Evolutionary conservation across 2,797 vertebrate species (phyloP), one percentile per base, ranked within the genome.

Genomic region (Trachurus trachurus): DNA sequence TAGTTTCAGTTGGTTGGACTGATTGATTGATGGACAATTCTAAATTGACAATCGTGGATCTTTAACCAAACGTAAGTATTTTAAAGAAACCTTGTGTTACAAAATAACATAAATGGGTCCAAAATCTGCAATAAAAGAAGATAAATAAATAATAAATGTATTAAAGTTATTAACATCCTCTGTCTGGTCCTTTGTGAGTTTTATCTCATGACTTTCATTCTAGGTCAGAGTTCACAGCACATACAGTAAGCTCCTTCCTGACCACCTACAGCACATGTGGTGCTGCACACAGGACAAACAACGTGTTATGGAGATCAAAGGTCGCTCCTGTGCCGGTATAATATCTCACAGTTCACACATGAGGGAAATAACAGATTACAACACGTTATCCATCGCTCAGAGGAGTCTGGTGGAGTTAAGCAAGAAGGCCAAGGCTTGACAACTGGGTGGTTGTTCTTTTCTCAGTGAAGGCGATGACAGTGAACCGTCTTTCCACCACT

Each of bases 391-490:
- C 16, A 21, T 26, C 26, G 3, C 63, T 75, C 69, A 42, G 74
- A 74, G 62, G 75, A 67, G 81, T 83, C 79, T 82, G 72, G 17
- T 4, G 39, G 61, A 69, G 74, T 85, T 78, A 44, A 61, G 80
- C 78, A 84, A 88, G 44, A 50, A 72, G 89, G 76, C 75, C 78
- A 88, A 47, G 53, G 65, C 62, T 79, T 56, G 42, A 72, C 50
- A 62, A 67, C 64, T 13, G 54, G 44, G 31, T 58, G 71, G 54
- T 15, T 60, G 71, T 31, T 77, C 49, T 12, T 60, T 19, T 82
- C 45, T 66, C 37, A 42, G 42, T 59, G 42, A 49, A 50, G 45
- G 44, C 19, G 67, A 80, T 29, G 68, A 80, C 62, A 75, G 74
- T 5, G 15, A 19, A 53, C 9, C 5, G 26, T 44, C 16, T 72